Evolutionary conservation across 2,888 invertebrate species (phyloP), one percentile per base, ranked within the genome.

Genomic region (Heliconius hortense): DNA sequence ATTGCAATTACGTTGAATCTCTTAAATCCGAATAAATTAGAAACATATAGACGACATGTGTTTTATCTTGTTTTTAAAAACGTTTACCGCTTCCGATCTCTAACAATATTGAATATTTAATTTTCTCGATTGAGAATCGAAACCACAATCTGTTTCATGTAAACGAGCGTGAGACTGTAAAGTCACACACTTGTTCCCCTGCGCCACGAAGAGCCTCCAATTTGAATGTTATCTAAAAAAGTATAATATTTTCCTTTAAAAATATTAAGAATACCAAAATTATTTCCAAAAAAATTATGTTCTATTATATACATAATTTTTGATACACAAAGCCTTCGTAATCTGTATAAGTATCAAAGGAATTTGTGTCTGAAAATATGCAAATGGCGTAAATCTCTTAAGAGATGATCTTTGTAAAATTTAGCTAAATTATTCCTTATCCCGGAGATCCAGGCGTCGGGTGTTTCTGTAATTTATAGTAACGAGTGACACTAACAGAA

Each of bases 301-400:
- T n/a, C n/a, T 56, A 56, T 56, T 56, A 56, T 48, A 56, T 56
- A 56, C 3, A 56, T 56, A n/a, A n/a, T 2, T n/a, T 5, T 21
- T 48, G 24, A 59, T 26, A 26, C 26, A 60, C 11, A 59, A 59
- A 59, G 24, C 59, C 11, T 59, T 24, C 13, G 13, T 60, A 24
- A 60, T 60, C 60, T 24, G 60, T 60, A 13, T 60, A 60, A 24
- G 24, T 60, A 60, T 60, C 60, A 60, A 60, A 73, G 63, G 24
- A 48, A 64, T 60, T 68, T 67, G n/a, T 39, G 67, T 39, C 39
- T 67, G 48, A 48, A 68, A 68, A 31, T 67, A 73, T 73, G 73
- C 73, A 68, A 73, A 73, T 73, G 35, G 35, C 26, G 24, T 39
- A 43, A 59, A 67, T 60, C 26, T 67, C 43, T 43, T 48, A 67